A percentile compares a stretch with the other conserved stretches of the same genome.
These are phyloP conservation scores for Spilogale gracilis DNA, from an alignment of 2,113 vertebrate species.

Conservation along the genomic window DNA sequence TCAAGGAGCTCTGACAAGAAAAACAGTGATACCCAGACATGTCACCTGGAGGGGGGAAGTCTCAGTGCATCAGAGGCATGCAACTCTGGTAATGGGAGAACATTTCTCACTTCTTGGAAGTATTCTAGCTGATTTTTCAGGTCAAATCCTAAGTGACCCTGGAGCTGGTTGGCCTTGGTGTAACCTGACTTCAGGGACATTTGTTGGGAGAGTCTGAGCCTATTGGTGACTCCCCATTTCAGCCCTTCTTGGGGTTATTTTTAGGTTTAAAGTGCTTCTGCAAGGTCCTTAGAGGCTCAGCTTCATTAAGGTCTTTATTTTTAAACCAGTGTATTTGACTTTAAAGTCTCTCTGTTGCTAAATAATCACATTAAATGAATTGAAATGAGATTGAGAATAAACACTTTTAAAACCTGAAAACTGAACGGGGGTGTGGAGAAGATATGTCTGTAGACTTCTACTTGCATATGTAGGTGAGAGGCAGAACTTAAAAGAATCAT, in stretches of 20 bases:
- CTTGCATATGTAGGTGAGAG: neutral
- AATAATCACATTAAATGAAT: slow-evolving; percentile 11
- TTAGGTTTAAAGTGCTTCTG: neutral
- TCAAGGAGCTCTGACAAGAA: neutral
- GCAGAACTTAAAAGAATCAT: neutral
- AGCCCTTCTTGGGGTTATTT: neutral
- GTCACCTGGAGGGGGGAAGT: neutral
- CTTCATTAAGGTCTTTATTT: neutral
- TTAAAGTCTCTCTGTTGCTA: neutral
- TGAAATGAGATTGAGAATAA: slow-evolving; percentile 17
- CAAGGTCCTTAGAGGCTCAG: neutral
- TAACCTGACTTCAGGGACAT: neutral
- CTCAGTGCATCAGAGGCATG: neutral
- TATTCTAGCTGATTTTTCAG: neutral
- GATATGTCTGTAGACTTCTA: neutral
- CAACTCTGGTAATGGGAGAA: neutral
- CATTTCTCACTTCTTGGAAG: neutral
- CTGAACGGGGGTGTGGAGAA: neutral
- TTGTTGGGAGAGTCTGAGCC: neutral
- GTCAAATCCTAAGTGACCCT: neutral
- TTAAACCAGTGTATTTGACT: neutral
- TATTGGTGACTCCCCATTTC: neutral
- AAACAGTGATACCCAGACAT: neutral
- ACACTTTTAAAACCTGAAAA: neutral
- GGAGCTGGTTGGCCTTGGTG: neutral